Conservation (phyloP, 2,113 vertebrate species). For the Scytalopus superciliaris region DNA sequence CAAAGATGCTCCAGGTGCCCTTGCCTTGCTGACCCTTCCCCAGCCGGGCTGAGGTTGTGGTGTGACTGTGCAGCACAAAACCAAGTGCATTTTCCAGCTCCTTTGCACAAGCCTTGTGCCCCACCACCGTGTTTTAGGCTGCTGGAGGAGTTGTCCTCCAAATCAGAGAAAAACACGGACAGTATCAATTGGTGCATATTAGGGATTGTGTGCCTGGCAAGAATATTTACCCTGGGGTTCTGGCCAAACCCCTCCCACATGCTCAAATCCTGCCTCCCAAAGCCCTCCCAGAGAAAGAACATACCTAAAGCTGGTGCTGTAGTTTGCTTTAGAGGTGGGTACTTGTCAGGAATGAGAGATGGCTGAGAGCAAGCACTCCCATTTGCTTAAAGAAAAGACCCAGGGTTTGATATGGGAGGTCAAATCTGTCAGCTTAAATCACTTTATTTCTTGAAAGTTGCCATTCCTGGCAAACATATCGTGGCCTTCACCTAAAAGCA, state of each 20-base stretch:
- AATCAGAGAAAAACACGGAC: background rate
- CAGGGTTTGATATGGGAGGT: background rate
- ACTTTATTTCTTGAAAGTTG: background rate
- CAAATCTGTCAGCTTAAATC: background rate
- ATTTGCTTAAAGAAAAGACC: background rate
- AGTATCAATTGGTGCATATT: fast-evolving
- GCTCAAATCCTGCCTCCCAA: background rate
- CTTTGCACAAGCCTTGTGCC: background rate
- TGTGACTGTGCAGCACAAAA: background rate
- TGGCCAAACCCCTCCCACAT: background rate
- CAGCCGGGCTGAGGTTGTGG: background rate
- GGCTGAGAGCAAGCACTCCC: background rate
- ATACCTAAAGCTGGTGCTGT: background rate
- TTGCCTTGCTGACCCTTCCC: background rate
- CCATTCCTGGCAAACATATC: background rate
- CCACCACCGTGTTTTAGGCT: fast-evolving
- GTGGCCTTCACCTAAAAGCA: background rate
- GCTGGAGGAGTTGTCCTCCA: background rate
- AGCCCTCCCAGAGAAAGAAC: background rate
- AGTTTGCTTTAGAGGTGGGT: slow-evolving; percentile 13
- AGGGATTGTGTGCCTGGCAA: background rate
- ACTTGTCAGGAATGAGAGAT: background rate
- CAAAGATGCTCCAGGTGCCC: background rate
- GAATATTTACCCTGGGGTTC: background rate
- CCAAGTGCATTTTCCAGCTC: background rate